Percentiles rank a stretch among this genome's conserved stretches.
phyloP scores from a whole-genome alignment of 30 jellyfish, hydroid and myxozoan genomes.

The Catostylus mosaicus region DNA sequence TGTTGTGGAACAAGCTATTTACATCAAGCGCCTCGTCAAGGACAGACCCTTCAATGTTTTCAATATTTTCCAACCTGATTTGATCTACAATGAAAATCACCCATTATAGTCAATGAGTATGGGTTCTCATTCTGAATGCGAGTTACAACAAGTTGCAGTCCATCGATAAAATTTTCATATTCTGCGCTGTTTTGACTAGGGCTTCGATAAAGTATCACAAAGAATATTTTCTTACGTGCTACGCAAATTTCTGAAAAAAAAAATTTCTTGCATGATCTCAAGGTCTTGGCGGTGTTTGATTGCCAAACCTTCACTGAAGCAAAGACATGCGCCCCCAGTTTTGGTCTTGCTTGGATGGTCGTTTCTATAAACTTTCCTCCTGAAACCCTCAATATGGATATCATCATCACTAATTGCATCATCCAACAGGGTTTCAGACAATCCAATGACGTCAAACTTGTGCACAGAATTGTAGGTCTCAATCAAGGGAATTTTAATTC shows the following conservation, averaged over 20 bases:
- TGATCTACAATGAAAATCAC: slow-evolving; percentile 43
- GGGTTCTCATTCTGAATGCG: background rate
- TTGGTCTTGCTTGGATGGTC: slow-evolving; percentile 50
- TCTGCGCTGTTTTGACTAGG: slow-evolving; percentile 26
- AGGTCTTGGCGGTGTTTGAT: slow-evolving; percentile 29
- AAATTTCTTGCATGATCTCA: slow-evolving; percentile 25
- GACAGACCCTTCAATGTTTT: slow-evolving; percentile 49
- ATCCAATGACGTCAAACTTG: slow-evolving; percentile 8
- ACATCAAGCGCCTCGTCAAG: slow-evolving; percentile 53
- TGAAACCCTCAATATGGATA: slow-evolving; percentile 10
- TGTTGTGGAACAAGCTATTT: no score
- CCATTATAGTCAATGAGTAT: slow-evolving; percentile 3
- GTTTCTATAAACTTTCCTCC: slow-evolving; percentile 14
- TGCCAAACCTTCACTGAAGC: slow-evolving; percentile 42
- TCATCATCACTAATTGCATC: background rate
- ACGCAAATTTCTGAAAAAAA: slow-evolving; percentile 19
- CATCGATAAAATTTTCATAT: slow-evolving; percentile 14
- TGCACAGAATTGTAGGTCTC: slow-evolving; percentile 19
- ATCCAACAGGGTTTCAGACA: slow-evolving; percentile 3
- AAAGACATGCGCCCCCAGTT: slow-evolving; percentile 47
- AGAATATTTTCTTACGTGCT: slow-evolving; percentile 9
- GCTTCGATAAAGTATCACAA: slow-evolving; percentile 12
- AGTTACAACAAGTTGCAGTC: background rate
- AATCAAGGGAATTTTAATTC: slow-evolving; percentile 10
- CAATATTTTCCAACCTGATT: slow-evolving; percentile 51